Percentiles rank a stretch among this genome's conserved stretches.
Conservation (phyloP, 2,113 vertebrate genomes). For the Eublepharis macularius region DNA sequence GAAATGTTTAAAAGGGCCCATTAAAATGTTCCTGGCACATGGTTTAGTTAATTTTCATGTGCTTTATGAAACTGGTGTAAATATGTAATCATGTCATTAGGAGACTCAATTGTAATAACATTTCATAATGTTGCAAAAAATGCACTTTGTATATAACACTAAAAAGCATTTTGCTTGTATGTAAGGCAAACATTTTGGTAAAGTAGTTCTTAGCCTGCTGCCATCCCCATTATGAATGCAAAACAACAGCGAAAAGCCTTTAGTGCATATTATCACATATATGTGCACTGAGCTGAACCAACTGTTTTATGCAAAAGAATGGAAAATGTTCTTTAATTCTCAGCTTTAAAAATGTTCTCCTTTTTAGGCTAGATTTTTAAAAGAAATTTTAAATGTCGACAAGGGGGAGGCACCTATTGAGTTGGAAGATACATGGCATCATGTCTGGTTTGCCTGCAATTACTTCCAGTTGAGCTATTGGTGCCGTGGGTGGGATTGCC, state of each 20-base stretch:
- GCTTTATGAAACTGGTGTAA: background rate
- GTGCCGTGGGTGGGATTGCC: no score
- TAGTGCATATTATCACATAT: background rate
- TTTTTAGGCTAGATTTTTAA: background rate
- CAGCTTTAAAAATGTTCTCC: background rate
- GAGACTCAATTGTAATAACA: conserved; percentile 39
- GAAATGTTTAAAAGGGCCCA: no score
- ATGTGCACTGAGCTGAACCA: background rate
- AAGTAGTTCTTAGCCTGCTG: accelerated
- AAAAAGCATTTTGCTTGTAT: background rate
- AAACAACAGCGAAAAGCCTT: background rate
- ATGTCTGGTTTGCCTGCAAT: no score
- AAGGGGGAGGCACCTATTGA: no score
- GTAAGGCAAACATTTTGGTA: background rate
- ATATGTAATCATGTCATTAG: conserved; percentile 25
- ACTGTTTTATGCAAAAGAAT: background rate
- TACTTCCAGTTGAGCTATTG: no score
- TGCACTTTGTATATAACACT: conserved; percentile 8
- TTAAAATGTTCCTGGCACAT: background rate
- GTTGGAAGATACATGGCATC: no score
- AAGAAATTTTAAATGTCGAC: no score
- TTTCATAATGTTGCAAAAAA: conserved; percentile 31
- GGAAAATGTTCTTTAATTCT: background rate
- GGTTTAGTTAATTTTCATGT: conserved; percentile 7
- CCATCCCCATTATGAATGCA: background rate